These are phyloP conservation scores for Hesperophylax magnus DNA, from an alignment of 1,140 invertebrate genomes.

Conservation along the genomic window DNA sequence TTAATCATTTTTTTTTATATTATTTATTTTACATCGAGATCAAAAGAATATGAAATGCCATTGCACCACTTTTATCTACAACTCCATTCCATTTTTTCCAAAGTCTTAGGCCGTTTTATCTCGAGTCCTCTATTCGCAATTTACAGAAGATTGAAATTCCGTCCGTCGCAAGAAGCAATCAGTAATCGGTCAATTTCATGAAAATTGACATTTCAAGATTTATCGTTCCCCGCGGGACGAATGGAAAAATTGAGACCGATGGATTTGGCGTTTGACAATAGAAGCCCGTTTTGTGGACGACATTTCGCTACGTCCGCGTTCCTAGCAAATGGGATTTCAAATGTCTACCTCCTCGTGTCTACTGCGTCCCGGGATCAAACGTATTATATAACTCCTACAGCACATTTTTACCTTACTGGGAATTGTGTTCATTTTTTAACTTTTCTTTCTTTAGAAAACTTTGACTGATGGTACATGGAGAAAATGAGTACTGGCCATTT, in stretches of 20 bases:
- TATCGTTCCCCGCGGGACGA: slow-evolving; percentile 12
- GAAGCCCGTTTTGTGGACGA: neutral
- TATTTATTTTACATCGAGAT: no score
- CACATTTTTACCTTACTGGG: neutral
- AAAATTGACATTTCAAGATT: slow-evolving; percentile 20
- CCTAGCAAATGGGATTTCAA: neutral
- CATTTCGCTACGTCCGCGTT: slow-evolving; percentile 13
- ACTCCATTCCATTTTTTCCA: no score
- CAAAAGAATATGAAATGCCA: no score
- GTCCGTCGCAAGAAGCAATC: slow-evolving; percentile 2
- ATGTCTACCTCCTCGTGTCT: neutral
- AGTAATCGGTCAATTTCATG: slow-evolving; percentile 34
- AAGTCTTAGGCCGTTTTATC: no score
- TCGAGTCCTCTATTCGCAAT: no score
- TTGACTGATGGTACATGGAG: neutral
- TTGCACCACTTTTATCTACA: no score
- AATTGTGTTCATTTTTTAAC: neutral
- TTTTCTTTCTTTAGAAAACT: neutral
- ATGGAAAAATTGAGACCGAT: slow-evolving; percentile 29
- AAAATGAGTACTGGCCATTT: no score
- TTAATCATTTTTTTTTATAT: no score
- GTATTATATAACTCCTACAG: neutral
- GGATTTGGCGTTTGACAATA: slow-evolving; percentile 26
- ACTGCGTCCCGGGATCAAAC: neutral
- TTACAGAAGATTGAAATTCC: no score